phyloP scores from a whole-genome alignment of 1,140 invertebrate genomes.

The Tetraneura akinire region DNA sequence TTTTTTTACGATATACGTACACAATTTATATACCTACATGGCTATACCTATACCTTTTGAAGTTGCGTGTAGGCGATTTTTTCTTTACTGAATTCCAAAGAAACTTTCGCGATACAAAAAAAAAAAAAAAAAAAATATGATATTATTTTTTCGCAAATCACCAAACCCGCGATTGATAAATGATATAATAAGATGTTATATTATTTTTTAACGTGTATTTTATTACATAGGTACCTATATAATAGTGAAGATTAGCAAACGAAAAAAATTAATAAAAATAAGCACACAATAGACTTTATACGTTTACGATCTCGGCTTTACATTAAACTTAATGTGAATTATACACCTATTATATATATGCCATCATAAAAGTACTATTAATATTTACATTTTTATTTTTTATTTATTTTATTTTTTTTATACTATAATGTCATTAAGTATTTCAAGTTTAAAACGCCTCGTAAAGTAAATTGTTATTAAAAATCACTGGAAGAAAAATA shows the following conservation, averaged over 20 bases:
- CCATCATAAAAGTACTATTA: no score
- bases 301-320: not conserved
- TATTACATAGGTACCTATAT: not conserved
- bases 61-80: slow-evolving; percentile 32
- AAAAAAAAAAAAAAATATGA: no score
- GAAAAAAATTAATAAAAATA: not conserved
- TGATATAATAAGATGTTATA: no score
- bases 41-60: no score
- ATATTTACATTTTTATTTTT: no score
- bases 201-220: not conserved
- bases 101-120: slow-evolving; percentile 29
- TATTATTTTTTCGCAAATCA: slow-evolving; percentile 15
- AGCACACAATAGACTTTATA: not conserved
- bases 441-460: slow-evolving; percentile 7
- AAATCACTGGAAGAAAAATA: not conserved
- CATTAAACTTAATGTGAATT: slow-evolving; percentile 16
- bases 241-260: not conserved
- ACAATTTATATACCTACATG: no score
- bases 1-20: slow-evolving; percentile 34
- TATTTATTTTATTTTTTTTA: no score
- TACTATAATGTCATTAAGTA: not conserved
- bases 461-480: slow-evolving; percentile 36
- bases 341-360: no score
- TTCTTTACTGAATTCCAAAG: not conserved
- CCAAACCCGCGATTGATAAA: not conserved